Evolutionary conservation across 2,797 vertebrate species (phyloP), one percentile per base, ranked within the genome.

Genomic region (Apogon talboti): DNA sequence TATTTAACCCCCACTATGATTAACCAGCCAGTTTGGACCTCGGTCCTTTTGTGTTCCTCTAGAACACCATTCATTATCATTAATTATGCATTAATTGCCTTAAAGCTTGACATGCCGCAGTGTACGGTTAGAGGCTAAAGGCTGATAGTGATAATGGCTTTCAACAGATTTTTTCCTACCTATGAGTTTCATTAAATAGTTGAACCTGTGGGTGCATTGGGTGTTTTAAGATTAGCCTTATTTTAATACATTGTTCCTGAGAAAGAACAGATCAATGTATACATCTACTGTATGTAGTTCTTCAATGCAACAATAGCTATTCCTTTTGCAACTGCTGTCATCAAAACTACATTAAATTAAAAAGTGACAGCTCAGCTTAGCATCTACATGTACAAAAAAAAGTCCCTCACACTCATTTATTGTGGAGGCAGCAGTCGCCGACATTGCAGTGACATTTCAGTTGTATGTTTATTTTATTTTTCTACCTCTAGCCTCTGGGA

Each of bases 1-100:
- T 56, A 65, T 52, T 78, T 83, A 79, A 79, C 51, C 63, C 81
- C 68, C 56, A 68, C 69, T 52, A 62, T 82, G 51, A 83, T 84
- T 85, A 86, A 68, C 16, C 16, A 57, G 52, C 13, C 45, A 9
- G 24, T 49, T 14, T 42, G 48, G 33, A 62, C 77, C 53, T 40
- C 10, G 1, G 56, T 33, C 35, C 15, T 58, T 62, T 74, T 65
- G 67, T 56, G 49, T 53, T 68, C 60, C 55, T 37, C 62, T 33
- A 38, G 49, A 74, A 65, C 61, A 76, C 73, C 46, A 50, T 57
- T 83, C 18, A 78, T 82, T 79, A 84, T 47, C 70, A 61, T 53
- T 75, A 72, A 82, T 75, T 72, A 74, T 50, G 35, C 18, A 57
- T 51, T 80, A 69, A 79, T 79, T 74, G 66, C 51, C 43, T 62